phyloP scores from a whole-genome alignment of 2,888 invertebrate genomes.

The Adelphocoris suturalis region DNA sequence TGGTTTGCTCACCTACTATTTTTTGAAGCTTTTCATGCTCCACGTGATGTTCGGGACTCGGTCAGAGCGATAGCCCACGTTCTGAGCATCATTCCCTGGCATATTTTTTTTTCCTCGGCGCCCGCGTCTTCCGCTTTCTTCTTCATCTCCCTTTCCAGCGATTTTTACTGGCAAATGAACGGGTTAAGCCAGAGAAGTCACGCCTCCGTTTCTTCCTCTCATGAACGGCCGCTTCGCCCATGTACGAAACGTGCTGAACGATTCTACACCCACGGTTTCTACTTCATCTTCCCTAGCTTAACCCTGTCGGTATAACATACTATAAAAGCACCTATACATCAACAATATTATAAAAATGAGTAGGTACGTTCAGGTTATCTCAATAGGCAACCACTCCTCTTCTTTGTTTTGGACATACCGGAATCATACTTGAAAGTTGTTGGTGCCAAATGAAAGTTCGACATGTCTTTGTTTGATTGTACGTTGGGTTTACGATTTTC shows the following conservation, averaged over 20 bases:
- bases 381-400: no score
- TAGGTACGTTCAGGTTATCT: no score
- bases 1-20: no score
- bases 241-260: constrained; percentile 22
- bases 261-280: neutral
- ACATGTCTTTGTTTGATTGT: no score
- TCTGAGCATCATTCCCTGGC: neutral
- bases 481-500: no score
- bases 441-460: no score
- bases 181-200: neutral
- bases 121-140: neutral
- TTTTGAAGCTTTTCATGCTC: neutral
- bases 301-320: no score
- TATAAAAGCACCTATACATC: no score
- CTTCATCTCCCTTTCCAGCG: neutral
- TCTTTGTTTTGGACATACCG: no score
- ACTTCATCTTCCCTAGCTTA: neutral
- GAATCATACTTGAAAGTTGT: no score
- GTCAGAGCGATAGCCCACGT: neutral
- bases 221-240: neutral
- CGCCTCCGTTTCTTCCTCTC: constrained; percentile 4
- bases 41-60: neutral
- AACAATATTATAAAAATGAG: no score
- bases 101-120: neutral
- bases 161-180: constrained; percentile 17